phyloP scores from a whole-genome alignment of 2,113 vertebrate species.

The Felis catus region F.catus_Fca126_mat1.0 CM031424.1:27997001-27997500 shows the following conservation, averaged over 20 bases:
- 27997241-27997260: not conserved
- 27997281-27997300: not conserved
- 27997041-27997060: not conserved
- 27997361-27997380: not conserved
- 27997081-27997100: not conserved
- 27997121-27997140: not conserved
- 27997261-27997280: not conserved
- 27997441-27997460: not conserved
- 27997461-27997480: not conserved
- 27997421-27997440: not conserved
- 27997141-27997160: not conserved
- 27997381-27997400: not conserved
- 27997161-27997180: not conserved
- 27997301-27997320: not conserved
- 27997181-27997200: not conserved
- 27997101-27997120: conserved; percentile 27
- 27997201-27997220: not conserved
- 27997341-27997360: not conserved
- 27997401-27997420: not conserved
- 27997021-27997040: not conserved
- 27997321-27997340: not conserved
- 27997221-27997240: not conserved
- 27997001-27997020: conserved; percentile 20
- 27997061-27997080: not conserved
- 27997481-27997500: not conserved